Evolutionary conservation across 37 sponge, comb jelly and placozoan genomes (phyloP).

Genomic region (Ianthella basta): DNA sequence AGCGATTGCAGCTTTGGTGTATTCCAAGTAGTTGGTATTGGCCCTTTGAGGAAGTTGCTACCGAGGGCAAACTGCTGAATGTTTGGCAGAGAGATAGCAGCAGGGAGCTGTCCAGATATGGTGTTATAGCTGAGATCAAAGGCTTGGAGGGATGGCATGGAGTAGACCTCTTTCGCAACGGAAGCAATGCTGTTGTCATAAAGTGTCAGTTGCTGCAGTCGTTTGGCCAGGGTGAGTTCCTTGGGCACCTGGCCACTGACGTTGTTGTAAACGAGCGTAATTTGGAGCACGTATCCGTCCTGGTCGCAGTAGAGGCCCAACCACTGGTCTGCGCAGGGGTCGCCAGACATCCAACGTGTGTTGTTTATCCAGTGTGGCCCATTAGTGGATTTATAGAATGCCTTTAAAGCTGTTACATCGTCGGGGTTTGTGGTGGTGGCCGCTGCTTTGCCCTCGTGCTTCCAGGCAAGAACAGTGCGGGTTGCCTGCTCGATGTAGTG

Average conservation of each 20-base stretch:
- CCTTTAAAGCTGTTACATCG: constrained; percentile 58
- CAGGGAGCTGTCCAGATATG: constrained; percentile 52
- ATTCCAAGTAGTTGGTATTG: constrained; percentile 51
- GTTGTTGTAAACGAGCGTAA: constrained; percentile 66
- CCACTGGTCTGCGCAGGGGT: constrained; percentile 72
- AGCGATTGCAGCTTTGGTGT: constrained; percentile 59
- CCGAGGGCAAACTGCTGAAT: constrained; percentile 51
- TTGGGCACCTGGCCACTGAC: constrained; percentile 60
- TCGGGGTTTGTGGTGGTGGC: constrained; percentile 43
- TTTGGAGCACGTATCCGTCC: constrained; percentile 56
- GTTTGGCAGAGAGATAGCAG: constrained; percentile 38
- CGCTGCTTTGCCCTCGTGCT: background rate
- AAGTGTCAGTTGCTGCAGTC: constrained; percentile 52
- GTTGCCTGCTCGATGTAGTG: background rate
- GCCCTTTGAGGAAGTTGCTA: constrained; percentile 53
- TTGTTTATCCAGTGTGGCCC: constrained; percentile 77
- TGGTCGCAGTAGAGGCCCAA: constrained; percentile 66
- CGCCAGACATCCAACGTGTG: constrained; percentile 77
- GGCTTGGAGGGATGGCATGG: constrained; percentile 49
- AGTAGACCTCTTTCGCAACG: constrained; percentile 48
- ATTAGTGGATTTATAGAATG: constrained; percentile 63
- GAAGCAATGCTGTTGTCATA: constrained; percentile 51
- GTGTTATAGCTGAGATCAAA: constrained; percentile 59
- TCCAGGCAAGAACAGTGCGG: background rate
- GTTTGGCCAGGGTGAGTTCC: constrained; percentile 36